phyloP scores from a whole-genome alignment of 2,888 invertebrate genomes.

The Yponomeuta plumbellus region DNA sequence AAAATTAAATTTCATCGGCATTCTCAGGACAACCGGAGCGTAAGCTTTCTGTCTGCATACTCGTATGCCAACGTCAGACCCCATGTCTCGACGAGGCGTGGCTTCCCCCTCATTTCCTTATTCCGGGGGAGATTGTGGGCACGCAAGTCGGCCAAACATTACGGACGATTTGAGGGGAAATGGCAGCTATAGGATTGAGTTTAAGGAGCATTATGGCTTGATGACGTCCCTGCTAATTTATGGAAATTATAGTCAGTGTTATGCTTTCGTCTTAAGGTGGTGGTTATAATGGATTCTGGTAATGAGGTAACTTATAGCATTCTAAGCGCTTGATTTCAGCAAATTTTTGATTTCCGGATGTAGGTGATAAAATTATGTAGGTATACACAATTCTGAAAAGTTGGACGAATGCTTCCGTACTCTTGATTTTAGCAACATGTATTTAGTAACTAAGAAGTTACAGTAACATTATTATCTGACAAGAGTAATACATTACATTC shows the following conservation, averaged over 20 bases:
- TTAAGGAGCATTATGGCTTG: background rate
- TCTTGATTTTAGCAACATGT: too few relatives aligned
- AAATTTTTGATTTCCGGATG: too few relatives aligned
- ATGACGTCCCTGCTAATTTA: background rate
- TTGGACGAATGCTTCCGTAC: too few relatives aligned
- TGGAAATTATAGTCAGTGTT: background rate
- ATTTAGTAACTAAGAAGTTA: too few relatives aligned
- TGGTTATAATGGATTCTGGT: background rate
- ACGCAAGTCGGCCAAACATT: slow-evolving; percentile 2
- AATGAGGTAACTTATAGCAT: background rate
- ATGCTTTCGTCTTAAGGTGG: slow-evolving; percentile 1
- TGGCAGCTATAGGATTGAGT: background rate
- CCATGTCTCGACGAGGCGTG: background rate
- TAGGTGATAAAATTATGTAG: too few relatives aligned
- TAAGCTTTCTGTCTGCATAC: background rate
- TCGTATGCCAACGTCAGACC: background rate
- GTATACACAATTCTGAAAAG: too few relatives aligned
- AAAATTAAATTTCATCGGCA: too few relatives aligned
- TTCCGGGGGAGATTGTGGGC: slow-evolving; percentile 1
- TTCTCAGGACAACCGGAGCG: background rate
- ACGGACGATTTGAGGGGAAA: background rate
- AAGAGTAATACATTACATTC: too few relatives aligned
- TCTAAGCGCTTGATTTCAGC: too few relatives aligned
- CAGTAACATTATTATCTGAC: too few relatives aligned
- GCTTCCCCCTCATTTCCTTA: slow-evolving; percentile 1